A percentile compares a stretch with the other conserved stretches of the same genome.
phyloP scores from a whole-genome alignment of 1,140 invertebrate genomes.

The Calephelis nemesis region DNA sequence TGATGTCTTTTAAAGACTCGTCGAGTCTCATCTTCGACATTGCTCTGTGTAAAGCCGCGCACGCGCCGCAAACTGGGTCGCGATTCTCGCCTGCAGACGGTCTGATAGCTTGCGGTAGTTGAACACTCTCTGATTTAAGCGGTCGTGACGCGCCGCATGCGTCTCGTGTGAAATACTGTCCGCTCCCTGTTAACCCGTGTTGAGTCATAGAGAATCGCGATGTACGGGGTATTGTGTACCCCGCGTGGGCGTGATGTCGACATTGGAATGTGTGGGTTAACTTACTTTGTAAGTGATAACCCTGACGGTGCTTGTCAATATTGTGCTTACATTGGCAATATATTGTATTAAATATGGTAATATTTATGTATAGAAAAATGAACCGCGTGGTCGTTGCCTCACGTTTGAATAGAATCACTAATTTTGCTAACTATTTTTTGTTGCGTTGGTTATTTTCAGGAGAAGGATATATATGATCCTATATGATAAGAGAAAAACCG shows the following conservation, averaged over 20 bases:
- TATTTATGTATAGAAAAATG: too few relatives aligned
- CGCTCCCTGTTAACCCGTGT: conserved; percentile 18
- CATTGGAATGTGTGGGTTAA: conserved; percentile 18
- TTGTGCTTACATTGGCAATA: too few relatives aligned
- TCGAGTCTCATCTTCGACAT: conserved; percentile 10
- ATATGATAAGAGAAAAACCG: too few relatives aligned
- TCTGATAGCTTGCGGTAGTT: conserved; percentile 37
- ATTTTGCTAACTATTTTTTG: too few relatives aligned
- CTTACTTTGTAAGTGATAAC: conserved; percentile 5
- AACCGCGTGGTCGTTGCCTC: too few relatives aligned
- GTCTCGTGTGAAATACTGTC: conserved; percentile 21
- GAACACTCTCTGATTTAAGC: conserved; percentile 34
- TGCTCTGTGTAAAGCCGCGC: conserved; percentile 37
- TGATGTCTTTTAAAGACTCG: neutral
- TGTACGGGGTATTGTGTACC: conserved; percentile 6
- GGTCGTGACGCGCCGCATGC: conserved; percentile 32
- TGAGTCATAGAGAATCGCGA: conserved; percentile 1
- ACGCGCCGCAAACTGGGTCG: conserved; percentile 55
- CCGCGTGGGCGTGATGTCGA: conserved; percentile 19
- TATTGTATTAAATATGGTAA: too few relatives aligned
- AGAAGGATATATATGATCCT: too few relatives aligned
- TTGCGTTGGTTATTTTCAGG: too few relatives aligned
- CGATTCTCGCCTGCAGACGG: conserved; percentile 42
- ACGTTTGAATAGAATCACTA: too few relatives aligned
- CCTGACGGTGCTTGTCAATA: neutral